Conservation (phyloP, 2,888 invertebrate genomes). For the Diloba caeruleocephala region DNA sequence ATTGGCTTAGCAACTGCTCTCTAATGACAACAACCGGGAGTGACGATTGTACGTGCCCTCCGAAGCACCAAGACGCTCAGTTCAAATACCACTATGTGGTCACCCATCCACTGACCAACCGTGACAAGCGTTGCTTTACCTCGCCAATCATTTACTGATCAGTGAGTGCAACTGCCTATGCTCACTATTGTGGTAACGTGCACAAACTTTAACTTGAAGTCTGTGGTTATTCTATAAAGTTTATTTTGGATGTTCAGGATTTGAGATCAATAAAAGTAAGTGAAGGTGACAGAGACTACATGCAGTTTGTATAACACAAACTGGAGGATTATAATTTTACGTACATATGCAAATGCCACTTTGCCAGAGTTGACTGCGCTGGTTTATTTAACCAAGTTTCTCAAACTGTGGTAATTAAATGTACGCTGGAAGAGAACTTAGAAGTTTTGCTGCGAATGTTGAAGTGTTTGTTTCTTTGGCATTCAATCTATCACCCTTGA, state of each 20-base stretch:
- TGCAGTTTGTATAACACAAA: conserved; percentile 32
- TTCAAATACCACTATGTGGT: no score
- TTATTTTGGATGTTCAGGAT: conserved; percentile 7
- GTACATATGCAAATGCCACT: conserved; percentile 24
- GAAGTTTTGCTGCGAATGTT: conserved; percentile 12
- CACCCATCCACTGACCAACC: no score
- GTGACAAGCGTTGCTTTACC: no score
- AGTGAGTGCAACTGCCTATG: no score
- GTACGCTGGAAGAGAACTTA: conserved; percentile 19
- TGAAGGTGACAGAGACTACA: conserved; percentile 4
- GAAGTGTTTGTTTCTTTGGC: conserved; percentile 3
- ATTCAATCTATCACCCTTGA: conserved; percentile 4
- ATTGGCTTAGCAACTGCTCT: no score
- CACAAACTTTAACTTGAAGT: no score
- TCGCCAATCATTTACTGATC: no score
- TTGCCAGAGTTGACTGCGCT: conserved; percentile 6
- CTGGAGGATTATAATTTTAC: conserved; percentile 14
- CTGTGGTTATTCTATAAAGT: conserved; percentile 1
- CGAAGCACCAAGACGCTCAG: no score
- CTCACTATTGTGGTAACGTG: no score
- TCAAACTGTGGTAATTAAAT: conserved; percentile 45
- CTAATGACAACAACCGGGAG: no score
- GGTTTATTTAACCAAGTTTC: conserved; percentile 33
- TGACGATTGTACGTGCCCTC: no score
- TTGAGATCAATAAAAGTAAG: not conserved